A percentile compares a stretch with the other conserved stretches of the same genome.
Conservation (phyloP, 2,888 invertebrate genomes). For the Sesamia inferens region DNA sequence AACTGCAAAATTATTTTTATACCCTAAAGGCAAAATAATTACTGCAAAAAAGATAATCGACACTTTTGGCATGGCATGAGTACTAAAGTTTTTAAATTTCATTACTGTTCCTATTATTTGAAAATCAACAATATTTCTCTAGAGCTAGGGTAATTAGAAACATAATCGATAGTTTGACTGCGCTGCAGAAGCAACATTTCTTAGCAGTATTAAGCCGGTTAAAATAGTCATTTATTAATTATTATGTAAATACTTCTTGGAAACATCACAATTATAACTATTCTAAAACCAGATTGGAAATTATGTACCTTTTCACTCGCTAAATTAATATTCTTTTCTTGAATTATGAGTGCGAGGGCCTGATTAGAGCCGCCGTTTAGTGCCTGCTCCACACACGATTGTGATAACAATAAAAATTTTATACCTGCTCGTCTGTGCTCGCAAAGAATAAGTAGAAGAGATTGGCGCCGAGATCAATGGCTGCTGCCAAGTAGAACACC, state of each 20-base stretch:
- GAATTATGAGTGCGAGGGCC: not conserved
- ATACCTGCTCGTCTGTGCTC: slow-evolving; percentile 93
- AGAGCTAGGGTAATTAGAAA: no score
- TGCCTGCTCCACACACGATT: not conserved
- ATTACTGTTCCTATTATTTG: not conserved
- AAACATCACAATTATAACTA: not conserved
- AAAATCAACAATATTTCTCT: not conserved
- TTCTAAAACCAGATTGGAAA: not conserved
- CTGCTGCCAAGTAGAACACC: slow-evolving; percentile 95
- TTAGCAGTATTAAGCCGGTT: not conserved
- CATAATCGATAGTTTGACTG: not conserved
- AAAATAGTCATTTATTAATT: not conserved
- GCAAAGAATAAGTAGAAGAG: slow-evolving; percentile 94
- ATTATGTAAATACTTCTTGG: not conserved
- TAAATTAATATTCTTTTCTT: not conserved
- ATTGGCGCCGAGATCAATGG: slow-evolving; percentile 93
- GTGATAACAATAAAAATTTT: not conserved
- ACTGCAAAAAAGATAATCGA: no score
- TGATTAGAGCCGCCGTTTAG: not conserved
- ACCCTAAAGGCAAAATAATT: not conserved
- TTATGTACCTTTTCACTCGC: not conserved
- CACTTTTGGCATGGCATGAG: not conserved
- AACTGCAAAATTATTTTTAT: not conserved
- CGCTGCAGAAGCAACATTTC: not conserved
- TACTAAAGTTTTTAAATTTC: not conserved